These are phyloP conservation scores for Belonocnema kinseyi DNA, from an alignment of 1,140 invertebrate genomes.

Conservation along the genomic window DNA sequence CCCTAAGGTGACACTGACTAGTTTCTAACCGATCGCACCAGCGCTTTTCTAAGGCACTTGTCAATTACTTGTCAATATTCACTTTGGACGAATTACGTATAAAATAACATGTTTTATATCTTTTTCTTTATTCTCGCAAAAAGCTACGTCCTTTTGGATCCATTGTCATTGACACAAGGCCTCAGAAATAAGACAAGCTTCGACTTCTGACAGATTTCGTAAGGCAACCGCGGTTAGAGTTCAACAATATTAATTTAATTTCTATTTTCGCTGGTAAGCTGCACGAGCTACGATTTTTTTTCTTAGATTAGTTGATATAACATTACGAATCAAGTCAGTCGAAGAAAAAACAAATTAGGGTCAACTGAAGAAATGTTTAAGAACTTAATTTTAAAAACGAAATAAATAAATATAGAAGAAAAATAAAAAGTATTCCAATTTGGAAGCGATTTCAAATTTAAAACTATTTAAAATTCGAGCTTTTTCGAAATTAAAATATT, in stretches of 20 bases:
- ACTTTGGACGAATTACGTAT: background rate
- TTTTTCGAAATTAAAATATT: too few relatives aligned
- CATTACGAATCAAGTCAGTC: constrained; percentile 12
- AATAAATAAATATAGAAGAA: background rate
- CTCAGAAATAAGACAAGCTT: constrained; percentile 51
- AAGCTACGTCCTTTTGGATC: background rate
- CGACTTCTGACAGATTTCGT: constrained; percentile 41
- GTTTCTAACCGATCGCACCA: constrained; percentile 64
- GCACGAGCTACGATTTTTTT: background rate
- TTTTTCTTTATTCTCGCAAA: background rate
- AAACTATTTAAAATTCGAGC: too few relatives aligned
- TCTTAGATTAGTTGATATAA: background rate
- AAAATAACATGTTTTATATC: background rate
- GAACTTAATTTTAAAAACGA: background rate
- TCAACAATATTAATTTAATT: constrained; percentile 10
- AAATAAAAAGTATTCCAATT: background rate
- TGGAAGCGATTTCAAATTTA: too few relatives aligned
- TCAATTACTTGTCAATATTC: constrained; percentile 42
- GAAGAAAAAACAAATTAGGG: background rate
- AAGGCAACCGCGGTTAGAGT: constrained; percentile 54
- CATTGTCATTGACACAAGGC: constrained; percentile 42
- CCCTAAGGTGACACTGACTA: constrained; percentile 64
- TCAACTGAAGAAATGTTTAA: background rate
- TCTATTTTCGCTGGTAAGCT: background rate
- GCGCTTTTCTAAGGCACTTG: constrained; percentile 58